Evolutionary conservation across 2,797 vertebrate genomes (phyloP), one percentile per base, ranked within the genome.

Genomic region (Heteromormyrus szaboi): DNA sequence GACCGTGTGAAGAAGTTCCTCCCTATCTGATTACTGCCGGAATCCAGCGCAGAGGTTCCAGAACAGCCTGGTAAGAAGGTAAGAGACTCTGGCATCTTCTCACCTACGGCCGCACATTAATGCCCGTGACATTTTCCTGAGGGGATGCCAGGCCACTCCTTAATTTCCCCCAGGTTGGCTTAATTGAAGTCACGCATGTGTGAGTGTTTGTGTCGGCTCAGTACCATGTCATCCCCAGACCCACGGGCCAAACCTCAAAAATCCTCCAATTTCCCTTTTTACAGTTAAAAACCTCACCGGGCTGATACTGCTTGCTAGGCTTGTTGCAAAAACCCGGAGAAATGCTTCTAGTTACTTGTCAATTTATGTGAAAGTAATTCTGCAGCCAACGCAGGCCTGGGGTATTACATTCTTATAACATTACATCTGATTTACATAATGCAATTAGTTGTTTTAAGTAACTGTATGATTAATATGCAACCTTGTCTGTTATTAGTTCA

Each of bases 1-100:
- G 89, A 44, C 90, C 76, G 89, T 90, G 90, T 89, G 86, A 90
- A 89, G 92, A 93, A 92, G 92, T 93, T 53, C 91, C 88, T 84
- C 87, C 91, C 85, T 91, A 91, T 94, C 93, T 88, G 84, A 88
- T 94, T 94, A 93, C 92, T 87, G 65, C 88, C 88, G 87, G 90
- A 90, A 90, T 91, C 89, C 89, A 90, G 88, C 88, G 88, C 87
- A 62, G 87, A 91, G 90, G 91, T 88, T 90, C 89, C 87, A 62
- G 84, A 85, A 88, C 76, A 81, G 76, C 72, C 86, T 44, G 90
- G 37, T 51, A 68, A 88, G 87, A 88, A 90, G 88, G 88, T 85
- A 91, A 88, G 51, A 83, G 68, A 87, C 33, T n/a, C 25, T 85
- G 88, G 44, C 90, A 90, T 48, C 50, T 86, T 59, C 88, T 89